A percentile compares a stretch with the other conserved stretches of the same genome.
These are phyloP conservation scores for Amphimallon solstitiale DNA, from an alignment of 2,888 invertebrate species.

Conservation along the genomic window DNA sequence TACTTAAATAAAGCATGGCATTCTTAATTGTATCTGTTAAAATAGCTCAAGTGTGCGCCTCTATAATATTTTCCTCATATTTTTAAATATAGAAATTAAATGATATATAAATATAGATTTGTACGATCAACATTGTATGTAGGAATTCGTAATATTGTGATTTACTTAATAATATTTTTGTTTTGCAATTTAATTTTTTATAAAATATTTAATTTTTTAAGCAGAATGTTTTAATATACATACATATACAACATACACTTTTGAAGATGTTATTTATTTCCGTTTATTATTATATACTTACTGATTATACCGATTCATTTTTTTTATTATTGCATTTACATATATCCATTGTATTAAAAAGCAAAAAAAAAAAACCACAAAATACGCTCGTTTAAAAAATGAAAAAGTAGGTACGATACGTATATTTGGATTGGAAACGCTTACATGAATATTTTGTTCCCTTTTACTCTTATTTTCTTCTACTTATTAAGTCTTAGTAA, in stretches of 20 bases:
- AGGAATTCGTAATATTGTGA: too few species aligned
- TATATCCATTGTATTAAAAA: constrained; percentile 1
- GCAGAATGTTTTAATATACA: constrained; percentile 32
- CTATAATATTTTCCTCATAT: too few species aligned
- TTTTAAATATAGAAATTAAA: too few species aligned
- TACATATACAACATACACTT: constrained; percentile 33
- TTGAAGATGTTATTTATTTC: constrained; percentile 35
- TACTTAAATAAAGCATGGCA: too few species aligned
- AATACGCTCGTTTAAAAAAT: constrained; percentile 7
- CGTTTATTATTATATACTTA: constrained; percentile 23
- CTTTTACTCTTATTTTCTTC: neutral
- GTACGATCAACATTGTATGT: too few species aligned
- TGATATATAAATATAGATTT: too few species aligned
- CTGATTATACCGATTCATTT: constrained; percentile 18
- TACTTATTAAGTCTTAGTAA: neutral
- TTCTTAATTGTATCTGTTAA: too few species aligned
- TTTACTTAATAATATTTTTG: too few species aligned
- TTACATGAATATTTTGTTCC: constrained; percentile 2
- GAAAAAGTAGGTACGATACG: neutral
- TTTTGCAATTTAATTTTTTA: neutral
- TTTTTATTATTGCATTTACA: constrained; percentile 4
- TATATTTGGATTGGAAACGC: constrained; percentile 17
- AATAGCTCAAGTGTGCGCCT: too few species aligned
- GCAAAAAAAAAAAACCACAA: constrained; percentile 20
- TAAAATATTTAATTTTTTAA: neutral